Conservation (phyloP, 2,888 invertebrate genomes). For the Agrotis ipsilon region DNA sequence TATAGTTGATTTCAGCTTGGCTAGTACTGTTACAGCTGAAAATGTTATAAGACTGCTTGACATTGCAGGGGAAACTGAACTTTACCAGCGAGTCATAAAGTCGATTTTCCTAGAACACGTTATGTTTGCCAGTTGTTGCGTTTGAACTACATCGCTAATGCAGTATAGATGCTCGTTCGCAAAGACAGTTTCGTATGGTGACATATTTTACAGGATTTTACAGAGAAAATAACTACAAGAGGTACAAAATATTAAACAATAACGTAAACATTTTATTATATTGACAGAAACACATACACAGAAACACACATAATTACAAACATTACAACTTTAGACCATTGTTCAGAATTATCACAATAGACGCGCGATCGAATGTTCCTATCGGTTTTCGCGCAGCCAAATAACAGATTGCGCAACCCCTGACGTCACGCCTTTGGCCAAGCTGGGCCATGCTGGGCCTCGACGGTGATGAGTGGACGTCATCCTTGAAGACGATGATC, state of each 20-base stretch:
- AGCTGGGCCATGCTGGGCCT: slow-evolving; percentile 74
- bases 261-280: slow-evolving; percentile 1
- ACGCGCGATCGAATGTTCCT: not conserved
- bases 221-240: not conserved
- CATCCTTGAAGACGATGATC: slow-evolving; percentile 70
- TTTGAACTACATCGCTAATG: not conserved
- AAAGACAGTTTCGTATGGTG: not conserved
- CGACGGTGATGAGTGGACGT: slow-evolving; percentile 23
- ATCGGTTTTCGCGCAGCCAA: slow-evolving; percentile 77
- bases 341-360: not conserved
- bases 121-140: not conserved
- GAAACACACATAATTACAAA: not conserved
- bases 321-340: not conserved
- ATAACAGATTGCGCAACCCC: slow-evolving; percentile 81
- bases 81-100: not conserved
- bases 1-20: not conserved
- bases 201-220: not conserved
- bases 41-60: not conserved
- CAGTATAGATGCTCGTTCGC: not conserved
- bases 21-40: not conserved
- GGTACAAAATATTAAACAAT: not conserved
- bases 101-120: not conserved
- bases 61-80: slow-evolving; percentile 2
- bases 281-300: not conserved
- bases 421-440: slow-evolving; percentile 87